A percentile compares a stretch with the other conserved stretches of the same genome.
Conservation (phyloP, 2,888 invertebrate species). For the Scaptomyza cyrtandrae region DNA sequence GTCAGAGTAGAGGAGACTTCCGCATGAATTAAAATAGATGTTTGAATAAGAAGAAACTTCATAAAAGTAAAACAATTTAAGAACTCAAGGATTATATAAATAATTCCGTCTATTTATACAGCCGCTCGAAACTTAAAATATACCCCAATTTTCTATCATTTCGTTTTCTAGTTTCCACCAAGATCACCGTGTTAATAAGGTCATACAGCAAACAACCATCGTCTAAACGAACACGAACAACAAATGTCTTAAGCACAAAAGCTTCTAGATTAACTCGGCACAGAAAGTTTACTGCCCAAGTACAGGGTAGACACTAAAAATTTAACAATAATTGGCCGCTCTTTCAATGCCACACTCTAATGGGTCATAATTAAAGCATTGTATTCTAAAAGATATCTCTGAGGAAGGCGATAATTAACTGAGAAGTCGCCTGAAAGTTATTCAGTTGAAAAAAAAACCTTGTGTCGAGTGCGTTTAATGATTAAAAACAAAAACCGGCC, state of each 20-base stretch:
- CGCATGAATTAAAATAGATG: neutral
- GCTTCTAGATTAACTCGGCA: neutral
- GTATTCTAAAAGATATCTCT: conserved; percentile 49
- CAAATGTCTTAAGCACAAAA: neutral
- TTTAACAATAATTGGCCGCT: conserved; percentile 19
- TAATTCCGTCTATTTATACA: too few species aligned
- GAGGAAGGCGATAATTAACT: conserved; percentile 69
- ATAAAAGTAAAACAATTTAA: too few species aligned
- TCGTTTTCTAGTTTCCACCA: neutral
- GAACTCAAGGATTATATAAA: neutral
- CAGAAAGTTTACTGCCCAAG: conserved; percentile 10
- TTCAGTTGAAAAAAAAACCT: conserved; percentile 35
- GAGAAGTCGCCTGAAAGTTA: conserved; percentile 67
- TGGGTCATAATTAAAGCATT: conserved; percentile 72
- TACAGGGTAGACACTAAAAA: conserved; percentile 6
- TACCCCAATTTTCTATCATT: neutral
- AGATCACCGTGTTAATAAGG: conserved; percentile 7
- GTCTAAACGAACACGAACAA: conserved; percentile 6
- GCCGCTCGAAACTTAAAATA: neutral
- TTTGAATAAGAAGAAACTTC: neutral
- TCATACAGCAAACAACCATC: conserved; percentile 2
- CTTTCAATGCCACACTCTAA: conserved; percentile 59
- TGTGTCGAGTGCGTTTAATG: conserved; percentile 58
- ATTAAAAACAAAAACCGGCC: conserved; percentile 15
- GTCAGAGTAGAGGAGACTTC: conserved; percentile 19